Conservation (phyloP, 2,888 invertebrate species). For the Rhaphigaster nebulosa region DNA sequence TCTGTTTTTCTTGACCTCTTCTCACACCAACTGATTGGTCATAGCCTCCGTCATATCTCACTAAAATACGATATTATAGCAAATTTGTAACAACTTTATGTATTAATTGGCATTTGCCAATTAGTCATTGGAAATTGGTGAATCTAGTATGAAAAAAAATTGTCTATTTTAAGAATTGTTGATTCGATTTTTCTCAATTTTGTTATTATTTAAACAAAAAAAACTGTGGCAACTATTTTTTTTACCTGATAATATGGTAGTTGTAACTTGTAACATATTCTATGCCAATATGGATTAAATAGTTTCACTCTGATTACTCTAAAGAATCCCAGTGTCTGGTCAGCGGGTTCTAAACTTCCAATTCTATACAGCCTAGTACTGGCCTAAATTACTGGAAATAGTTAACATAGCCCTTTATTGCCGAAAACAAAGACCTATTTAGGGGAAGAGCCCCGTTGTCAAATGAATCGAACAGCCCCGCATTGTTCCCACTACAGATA, state of each 20-base stretch:
- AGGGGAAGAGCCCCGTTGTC: slow-evolving; percentile 1
- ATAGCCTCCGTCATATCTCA: too few relatives aligned
- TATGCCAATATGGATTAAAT: neutral
- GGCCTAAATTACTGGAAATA: slow-evolving; percentile 24
- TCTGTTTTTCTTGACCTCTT: too few relatives aligned
- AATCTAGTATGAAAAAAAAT: too few relatives aligned
- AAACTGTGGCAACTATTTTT: too few relatives aligned
- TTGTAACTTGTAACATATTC: neutral
- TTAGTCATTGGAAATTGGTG: too few relatives aligned
- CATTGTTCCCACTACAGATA: slow-evolving; percentile 29
- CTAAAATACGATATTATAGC: too few relatives aligned
- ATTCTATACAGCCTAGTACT: neutral
- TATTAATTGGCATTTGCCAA: too few relatives aligned
- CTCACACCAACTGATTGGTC: too few relatives aligned
- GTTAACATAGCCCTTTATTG: slow-evolving; percentile 30
- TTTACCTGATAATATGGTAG: neutral
- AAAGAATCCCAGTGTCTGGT: slow-evolving; percentile 13
- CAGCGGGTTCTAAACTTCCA: neutral
- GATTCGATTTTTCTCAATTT: too few relatives aligned
- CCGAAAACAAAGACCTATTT: slow-evolving; percentile 37
- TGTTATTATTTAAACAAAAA: too few relatives aligned
- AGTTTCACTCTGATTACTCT: neutral
- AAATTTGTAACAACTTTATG: too few relatives aligned
- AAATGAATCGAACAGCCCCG: slow-evolving; percentile 24
- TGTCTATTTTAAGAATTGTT: too few relatives aligned